Evolutionary conservation across 2,797 vertebrate genomes (phyloP).

Genomic region (Sciurus vulgaris): DNA sequence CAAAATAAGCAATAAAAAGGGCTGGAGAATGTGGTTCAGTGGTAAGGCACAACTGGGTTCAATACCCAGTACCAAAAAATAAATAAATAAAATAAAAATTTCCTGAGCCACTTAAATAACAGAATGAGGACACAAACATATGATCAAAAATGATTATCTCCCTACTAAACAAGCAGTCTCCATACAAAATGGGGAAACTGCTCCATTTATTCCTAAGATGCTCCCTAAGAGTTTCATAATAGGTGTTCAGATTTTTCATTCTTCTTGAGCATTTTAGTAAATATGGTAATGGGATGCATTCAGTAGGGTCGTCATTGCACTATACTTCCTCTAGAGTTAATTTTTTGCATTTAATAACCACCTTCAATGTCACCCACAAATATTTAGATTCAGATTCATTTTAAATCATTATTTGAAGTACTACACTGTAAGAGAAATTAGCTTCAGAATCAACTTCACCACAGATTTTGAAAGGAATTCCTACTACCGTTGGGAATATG

Average conservation of each 20-base stretch:
- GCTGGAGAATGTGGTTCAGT: too few relatives aligned
- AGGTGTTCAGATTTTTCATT: conserved; percentile 10
- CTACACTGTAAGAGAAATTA: conserved; percentile 10
- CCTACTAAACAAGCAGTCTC: conserved; percentile 13
- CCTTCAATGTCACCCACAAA: background rate
- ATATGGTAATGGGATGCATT: background rate
- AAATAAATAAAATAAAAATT: background rate
- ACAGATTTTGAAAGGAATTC: conserved; percentile 30
- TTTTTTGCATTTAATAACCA: conserved; percentile 6
- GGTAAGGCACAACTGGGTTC: too few relatives aligned
- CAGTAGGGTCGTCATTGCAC: background rate
- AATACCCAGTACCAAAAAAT: too few relatives aligned
- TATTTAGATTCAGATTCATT: background rate
- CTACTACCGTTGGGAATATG: background rate
- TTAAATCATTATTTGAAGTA: background rate
- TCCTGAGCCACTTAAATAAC: background rate
- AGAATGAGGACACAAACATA: background rate
- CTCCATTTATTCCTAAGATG: background rate
- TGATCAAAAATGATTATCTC: background rate
- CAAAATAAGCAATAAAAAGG: too few relatives aligned
- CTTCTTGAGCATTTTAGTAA: conserved; percentile 21
- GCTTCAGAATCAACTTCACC: conserved; percentile 47
- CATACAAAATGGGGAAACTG: background rate
- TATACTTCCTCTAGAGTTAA: background rate
- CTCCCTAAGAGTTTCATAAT: background rate